Evolutionary conservation across 2,797 vertebrate species (phyloP).

Genomic region (Myioborus miniatus): DNA sequence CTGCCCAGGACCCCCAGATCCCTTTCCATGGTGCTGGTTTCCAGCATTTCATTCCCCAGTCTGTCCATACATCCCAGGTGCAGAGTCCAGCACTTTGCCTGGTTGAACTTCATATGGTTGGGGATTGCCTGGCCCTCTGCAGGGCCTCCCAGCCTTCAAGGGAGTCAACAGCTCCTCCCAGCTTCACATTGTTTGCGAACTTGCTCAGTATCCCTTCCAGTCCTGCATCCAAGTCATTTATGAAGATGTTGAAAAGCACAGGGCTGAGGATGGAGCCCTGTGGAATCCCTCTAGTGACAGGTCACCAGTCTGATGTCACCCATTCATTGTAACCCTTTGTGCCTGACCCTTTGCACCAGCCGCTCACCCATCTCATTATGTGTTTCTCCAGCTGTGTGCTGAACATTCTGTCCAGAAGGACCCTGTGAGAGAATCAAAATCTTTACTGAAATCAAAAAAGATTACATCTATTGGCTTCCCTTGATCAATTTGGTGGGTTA

Average conservation of each 20-base stretch:
- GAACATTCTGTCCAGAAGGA: not conserved
- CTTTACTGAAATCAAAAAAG: not conserved
- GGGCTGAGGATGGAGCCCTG: not conserved
- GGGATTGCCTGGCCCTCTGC: not conserved
- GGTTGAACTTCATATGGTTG: not conserved
- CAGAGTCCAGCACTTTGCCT: not conserved
- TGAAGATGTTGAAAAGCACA: not conserved
- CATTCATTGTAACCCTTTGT: not conserved
- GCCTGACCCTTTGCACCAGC: too few relatives aligned
- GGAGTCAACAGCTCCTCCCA: not conserved
- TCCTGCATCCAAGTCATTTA: not conserved
- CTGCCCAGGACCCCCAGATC: rapidly evolving
- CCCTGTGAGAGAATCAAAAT: not conserved
- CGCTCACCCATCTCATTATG: not conserved
- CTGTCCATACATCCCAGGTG: rapidly evolving
- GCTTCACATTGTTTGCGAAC: rapidly evolving
- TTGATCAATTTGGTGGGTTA: not conserved
- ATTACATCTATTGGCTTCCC: not conserved
- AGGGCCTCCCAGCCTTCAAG: too few relatives aligned
- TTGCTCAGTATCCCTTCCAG: not conserved
- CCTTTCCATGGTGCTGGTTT: rapidly evolving
- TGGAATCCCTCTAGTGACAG: not conserved
- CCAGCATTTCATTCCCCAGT: not conserved
- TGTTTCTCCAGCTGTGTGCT: not conserved
- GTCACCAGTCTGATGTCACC: not conserved